Conservation (phyloP, 2,888 invertebrate species). For the Gymnoscelis rufifasciata region DNA sequence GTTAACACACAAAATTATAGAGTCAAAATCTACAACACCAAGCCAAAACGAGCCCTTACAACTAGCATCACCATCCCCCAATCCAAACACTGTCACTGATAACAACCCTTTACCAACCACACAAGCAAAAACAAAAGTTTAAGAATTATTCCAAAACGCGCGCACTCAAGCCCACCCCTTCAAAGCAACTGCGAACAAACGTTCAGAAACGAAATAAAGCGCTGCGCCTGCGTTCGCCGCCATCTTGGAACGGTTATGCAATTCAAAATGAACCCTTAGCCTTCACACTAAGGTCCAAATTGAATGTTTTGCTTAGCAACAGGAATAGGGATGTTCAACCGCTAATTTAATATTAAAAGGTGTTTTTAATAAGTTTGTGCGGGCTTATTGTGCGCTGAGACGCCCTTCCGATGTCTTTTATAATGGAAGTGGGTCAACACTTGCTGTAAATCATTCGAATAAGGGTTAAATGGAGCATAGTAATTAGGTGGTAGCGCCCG, state of each 20-base stretch:
- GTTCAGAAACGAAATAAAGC: conserved; percentile 63
- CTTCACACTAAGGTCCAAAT: conserved; percentile 26
- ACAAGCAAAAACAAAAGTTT: conserved; percentile 18
- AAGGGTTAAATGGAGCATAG: background rate
- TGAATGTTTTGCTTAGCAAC: conserved; percentile 3
- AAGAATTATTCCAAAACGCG: conserved; percentile 21
- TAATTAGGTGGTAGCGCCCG: background rate
- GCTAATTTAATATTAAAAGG: conserved; percentile 31
- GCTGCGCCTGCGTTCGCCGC: conserved; percentile 49
- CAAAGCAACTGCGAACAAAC: conserved; percentile 46
- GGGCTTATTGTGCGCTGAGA: conserved; percentile 23
- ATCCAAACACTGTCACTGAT: conserved; percentile 24
- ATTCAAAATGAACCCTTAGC: conserved; percentile 37
- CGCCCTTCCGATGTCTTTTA: conserved; percentile 25
- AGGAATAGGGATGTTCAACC: conserved; percentile 25
- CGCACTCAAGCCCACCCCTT: conserved; percentile 46
- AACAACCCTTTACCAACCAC: conserved; percentile 16
- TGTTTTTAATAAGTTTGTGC: conserved; percentile 25
- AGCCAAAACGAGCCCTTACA: too few relatives aligned
- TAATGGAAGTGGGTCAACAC: conserved; percentile 21
- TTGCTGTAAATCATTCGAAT: conserved; percentile 14
- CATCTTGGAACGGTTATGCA: conserved; percentile 48
- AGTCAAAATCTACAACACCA: too few relatives aligned
- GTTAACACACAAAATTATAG: too few relatives aligned
- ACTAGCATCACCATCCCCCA: too few relatives aligned